Percentiles rank a stretch among this genome's conserved stretches.
Conservation (phyloP, 2,888 invertebrate genomes). For the Nephrotoma flavescens region DNA sequence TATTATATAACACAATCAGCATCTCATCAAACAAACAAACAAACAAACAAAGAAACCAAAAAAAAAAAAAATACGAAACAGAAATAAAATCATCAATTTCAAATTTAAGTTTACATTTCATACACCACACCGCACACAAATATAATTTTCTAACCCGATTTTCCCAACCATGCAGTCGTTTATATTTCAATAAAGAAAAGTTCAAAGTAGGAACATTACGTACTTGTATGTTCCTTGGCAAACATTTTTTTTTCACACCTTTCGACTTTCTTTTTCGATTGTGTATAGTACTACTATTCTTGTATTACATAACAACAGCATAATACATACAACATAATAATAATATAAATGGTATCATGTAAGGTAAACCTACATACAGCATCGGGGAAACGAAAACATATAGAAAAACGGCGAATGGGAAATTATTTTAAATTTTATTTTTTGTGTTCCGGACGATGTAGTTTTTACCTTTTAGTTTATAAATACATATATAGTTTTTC, state of each 20-base stretch:
- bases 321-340: not conserved
- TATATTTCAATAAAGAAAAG: not conserved
- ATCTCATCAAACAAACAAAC: not conserved
- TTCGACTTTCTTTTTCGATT: not conserved
- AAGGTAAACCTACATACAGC: not conserved
- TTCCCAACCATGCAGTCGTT: not conserved
- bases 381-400: not conserved
- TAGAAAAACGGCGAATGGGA: not conserved
- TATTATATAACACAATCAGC: not conserved
- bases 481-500: not conserved
- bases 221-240: not conserved
- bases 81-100: not conserved
- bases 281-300: not conserved
- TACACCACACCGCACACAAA: not conserved
- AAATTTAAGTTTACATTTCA: not conserved
- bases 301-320: not conserved
- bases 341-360: not conserved
- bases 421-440: not conserved
- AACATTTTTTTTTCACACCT: not conserved
- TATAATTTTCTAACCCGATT: not conserved
- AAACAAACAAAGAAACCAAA: not conserved
- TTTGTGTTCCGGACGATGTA: not conserved
- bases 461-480: not conserved
- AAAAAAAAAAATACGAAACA: not conserved
- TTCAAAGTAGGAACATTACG: not conserved